These are phyloP conservation scores for Epinotia brunnichana DNA, from an alignment of 2,888 invertebrate species.

Conservation along the genomic window DNA sequence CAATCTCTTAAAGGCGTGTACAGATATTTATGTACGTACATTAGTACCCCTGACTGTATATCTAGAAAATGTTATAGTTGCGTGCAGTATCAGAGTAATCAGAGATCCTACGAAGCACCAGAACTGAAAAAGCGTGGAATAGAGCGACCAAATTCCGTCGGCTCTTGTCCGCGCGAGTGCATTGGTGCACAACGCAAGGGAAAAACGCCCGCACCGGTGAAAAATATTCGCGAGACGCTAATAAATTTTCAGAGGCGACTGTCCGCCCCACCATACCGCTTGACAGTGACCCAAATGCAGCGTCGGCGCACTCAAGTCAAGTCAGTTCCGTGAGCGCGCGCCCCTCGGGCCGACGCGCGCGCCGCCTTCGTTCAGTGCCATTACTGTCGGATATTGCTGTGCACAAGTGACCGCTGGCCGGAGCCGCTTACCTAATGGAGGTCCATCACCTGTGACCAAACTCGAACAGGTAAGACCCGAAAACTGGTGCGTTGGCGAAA, in stretches of 20 bases:
- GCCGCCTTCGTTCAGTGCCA: slow-evolving; percentile 70
- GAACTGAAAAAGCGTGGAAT: neutral
- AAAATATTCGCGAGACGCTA: slow-evolving; percentile 78
- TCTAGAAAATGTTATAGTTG: too few relatives aligned
- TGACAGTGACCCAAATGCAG: slow-evolving; percentile 83
- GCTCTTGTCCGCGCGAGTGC: slow-evolving; percentile 57
- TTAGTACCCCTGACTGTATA: too few relatives aligned
- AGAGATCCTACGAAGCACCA: neutral
- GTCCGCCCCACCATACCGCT: slow-evolving; percentile 78
- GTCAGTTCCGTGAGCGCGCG: slow-evolving; percentile 80
- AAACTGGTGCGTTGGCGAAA: slow-evolving; percentile 55
- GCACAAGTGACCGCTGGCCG: slow-evolving; percentile 72
- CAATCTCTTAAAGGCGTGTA: too few relatives aligned
- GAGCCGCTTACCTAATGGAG: slow-evolving; percentile 59
- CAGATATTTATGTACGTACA: too few relatives aligned
- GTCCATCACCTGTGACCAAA: slow-evolving; percentile 59
- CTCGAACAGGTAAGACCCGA: slow-evolving; percentile 67
- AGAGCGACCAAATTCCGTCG: slow-evolving; percentile 59
- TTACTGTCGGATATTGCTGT: slow-evolving; percentile 75
- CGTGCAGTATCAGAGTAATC: too few relatives aligned
- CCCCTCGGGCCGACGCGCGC: slow-evolving; percentile 60
- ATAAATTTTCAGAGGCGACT: slow-evolving; percentile 77
- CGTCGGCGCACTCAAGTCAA: slow-evolving; percentile 68
- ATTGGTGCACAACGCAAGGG: slow-evolving; percentile 71
- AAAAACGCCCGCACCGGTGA: slow-evolving; percentile 77